These are phyloP conservation scores for Danaus plexippus DNA, from an alignment of 1,140 invertebrate genomes.

Conservation along the genomic window DNA sequence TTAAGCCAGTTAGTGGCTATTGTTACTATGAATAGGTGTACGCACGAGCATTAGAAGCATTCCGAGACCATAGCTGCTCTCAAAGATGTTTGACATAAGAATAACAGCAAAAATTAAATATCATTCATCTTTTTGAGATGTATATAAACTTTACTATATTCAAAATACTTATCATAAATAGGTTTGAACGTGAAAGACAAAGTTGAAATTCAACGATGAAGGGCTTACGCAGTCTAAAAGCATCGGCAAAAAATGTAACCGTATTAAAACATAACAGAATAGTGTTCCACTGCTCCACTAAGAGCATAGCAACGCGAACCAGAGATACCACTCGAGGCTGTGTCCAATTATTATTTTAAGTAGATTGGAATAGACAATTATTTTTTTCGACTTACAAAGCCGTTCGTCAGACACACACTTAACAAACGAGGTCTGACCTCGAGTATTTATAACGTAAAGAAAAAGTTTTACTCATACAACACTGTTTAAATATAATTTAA, in stretches of 20 bases:
- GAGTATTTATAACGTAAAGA: too few relatives aligned
- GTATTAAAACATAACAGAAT: conserved; percentile 63
- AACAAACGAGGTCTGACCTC: background rate
- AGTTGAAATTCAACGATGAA: conserved; percentile 25
- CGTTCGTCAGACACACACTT: conserved; percentile 17
- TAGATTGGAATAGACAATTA: conserved; percentile 27
- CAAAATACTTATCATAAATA: too few relatives aligned
- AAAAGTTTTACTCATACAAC: too few relatives aligned
- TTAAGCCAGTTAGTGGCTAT: conserved; percentile 51
- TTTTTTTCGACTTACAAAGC: conserved; percentile 12
- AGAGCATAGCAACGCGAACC: conserved; percentile 46
- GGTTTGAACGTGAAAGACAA: background rate
- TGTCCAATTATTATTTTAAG: conserved; percentile 43
- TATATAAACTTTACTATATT: too few relatives aligned
- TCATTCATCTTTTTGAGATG: too few relatives aligned
- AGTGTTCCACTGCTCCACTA: conserved; percentile 57
- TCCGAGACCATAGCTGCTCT: too few relatives aligned
- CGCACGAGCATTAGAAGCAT: conserved; percentile 5
- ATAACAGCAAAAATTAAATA: too few relatives aligned
- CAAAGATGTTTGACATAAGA: too few relatives aligned
- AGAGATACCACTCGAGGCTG: conserved; percentile 29
- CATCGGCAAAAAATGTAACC: conserved; percentile 54
- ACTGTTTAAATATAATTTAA: too few relatives aligned
- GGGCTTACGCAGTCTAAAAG: conserved; percentile 35
- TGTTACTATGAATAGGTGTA: conserved; percentile 24